A percentile compares a stretch with the other conserved stretches of the same genome.
phyloP scores from a whole-genome alignment of 2,888 invertebrate species.

The Sphecodes monilicornis region DNA sequence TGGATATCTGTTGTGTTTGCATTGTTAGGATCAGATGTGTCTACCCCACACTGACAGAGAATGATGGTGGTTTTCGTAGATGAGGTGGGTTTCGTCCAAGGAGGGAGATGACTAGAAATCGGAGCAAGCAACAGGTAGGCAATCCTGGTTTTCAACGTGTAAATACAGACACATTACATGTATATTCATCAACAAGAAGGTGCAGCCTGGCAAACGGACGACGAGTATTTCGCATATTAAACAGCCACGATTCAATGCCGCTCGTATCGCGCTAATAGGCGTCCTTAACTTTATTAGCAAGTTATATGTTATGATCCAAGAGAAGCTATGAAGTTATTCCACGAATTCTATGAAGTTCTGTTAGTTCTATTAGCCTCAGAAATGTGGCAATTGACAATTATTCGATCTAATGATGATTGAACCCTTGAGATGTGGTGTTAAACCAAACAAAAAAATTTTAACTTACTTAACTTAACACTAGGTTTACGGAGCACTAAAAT shows the following conservation, averaged over 20 bases:
- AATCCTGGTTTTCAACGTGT: slow-evolving; percentile 56
- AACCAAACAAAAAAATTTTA: too few species aligned
- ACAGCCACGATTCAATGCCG: slow-evolving; percentile 21
- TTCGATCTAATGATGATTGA: too few species aligned
- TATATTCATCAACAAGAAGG: slow-evolving; percentile 48
- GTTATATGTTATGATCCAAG: not conserved
- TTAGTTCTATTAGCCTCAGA: too few species aligned
- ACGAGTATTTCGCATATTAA: slow-evolving; percentile 58
- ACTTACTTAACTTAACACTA: too few species aligned
- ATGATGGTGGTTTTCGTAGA: slow-evolving; percentile 9
- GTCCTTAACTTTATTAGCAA: slow-evolving; percentile 16
- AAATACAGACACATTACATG: slow-evolving; percentile 28
- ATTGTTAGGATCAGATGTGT: not conserved
- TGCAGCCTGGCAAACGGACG: slow-evolving; percentile 45
- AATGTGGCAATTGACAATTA: too few species aligned
- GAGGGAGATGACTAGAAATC: slow-evolving; percentile 48
- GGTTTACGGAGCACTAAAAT: too few species aligned
- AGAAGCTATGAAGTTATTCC: not conserved
- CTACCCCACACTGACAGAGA: not conserved
- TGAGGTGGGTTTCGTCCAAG: slow-evolving; percentile 24
- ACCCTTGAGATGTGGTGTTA: too few species aligned
- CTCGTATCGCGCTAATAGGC: slow-evolving; percentile 22
- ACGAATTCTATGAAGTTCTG: too few species aligned
- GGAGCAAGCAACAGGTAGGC: slow-evolving; percentile 75
- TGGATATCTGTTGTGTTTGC: not conserved